Evolutionary conservation across 2,113 vertebrate species (phyloP).

Genomic region (Falco punctatus): DNA sequence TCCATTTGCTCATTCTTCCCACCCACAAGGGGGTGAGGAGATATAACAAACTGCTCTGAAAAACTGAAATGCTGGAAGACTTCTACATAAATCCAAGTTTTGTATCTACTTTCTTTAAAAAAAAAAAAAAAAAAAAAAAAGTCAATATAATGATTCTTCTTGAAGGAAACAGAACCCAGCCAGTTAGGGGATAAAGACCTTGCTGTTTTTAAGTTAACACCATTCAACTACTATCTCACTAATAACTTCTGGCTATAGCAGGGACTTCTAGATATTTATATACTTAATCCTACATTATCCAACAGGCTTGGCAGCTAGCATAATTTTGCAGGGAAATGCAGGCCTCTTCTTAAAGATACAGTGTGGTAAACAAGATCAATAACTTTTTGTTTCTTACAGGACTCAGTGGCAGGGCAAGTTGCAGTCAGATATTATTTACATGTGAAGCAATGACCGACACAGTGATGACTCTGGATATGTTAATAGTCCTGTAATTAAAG

Average conservation of each 20-base stretch:
- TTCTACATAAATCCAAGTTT: background rate
- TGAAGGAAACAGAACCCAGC: constrained; percentile 14
- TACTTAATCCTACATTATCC: constrained; percentile 55
- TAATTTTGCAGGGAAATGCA: constrained; percentile 13
- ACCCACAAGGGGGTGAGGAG: background rate
- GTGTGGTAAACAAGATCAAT: background rate
- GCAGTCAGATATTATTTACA: background rate
- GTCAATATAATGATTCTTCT: constrained; percentile 56
- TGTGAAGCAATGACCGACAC: background rate
- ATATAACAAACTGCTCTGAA: background rate
- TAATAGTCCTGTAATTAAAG: background rate
- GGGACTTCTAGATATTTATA: constrained; percentile 2
- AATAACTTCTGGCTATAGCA: constrained; percentile 45
- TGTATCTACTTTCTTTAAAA: background rate
- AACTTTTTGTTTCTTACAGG: background rate
- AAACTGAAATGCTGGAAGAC: background rate
- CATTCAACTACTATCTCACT: constrained; percentile 38
- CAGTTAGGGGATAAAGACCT: constrained; percentile 51
- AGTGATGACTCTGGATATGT: background rate
- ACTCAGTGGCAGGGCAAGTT: background rate
- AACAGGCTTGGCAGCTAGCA: background rate
- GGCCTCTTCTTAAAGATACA: background rate
- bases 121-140: background rate
- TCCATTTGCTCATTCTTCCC: background rate
- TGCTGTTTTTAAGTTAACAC: constrained; percentile 40